Evolutionary conservation across 2,113 vertebrate genomes (phyloP).

Genomic region (Oenanthe oenanthe): DNA sequence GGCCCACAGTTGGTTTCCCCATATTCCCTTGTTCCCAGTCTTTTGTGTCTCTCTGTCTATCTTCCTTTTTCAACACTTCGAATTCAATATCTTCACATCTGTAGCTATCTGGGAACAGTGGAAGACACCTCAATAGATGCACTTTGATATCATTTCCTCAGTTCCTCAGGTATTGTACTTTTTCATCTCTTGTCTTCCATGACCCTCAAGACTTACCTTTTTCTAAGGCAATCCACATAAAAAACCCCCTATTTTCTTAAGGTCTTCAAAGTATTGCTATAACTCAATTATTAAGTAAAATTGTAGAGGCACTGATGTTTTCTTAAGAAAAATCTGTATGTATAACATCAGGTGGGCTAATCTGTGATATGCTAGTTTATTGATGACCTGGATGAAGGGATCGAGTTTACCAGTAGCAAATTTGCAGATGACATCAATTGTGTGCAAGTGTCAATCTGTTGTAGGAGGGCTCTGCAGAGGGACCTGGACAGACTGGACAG

Average conservation of each 20-base stretch:
- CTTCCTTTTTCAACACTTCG: neutral
- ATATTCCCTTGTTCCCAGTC: neutral
- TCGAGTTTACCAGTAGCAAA: neutral
- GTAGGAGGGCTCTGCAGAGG: neutral
- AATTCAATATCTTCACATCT: neutral
- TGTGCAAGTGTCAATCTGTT: fast-evolving
- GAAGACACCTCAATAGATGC: neutral
- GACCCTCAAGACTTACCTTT: neutral
- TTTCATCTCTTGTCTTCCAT: neutral
- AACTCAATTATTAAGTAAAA: neutral
- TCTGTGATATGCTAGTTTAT: neutral
- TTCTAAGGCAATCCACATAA: neutral
- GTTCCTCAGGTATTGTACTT: neutral
- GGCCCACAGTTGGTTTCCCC: neutral
- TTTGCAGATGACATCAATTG: neutral
- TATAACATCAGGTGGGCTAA: neutral
- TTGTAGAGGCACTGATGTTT: neutral
- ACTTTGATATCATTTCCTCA: neutral
- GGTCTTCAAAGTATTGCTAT: neutral
- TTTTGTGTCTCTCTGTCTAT: neutral
- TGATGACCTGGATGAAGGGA: neutral
- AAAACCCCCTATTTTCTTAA: neutral
- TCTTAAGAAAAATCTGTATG: neutral
- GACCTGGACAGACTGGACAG: neutral
- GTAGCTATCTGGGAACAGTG: neutral